Conservation (phyloP, 2,113 vertebrate genomes). For the Burhinus bistriatus region DNA sequence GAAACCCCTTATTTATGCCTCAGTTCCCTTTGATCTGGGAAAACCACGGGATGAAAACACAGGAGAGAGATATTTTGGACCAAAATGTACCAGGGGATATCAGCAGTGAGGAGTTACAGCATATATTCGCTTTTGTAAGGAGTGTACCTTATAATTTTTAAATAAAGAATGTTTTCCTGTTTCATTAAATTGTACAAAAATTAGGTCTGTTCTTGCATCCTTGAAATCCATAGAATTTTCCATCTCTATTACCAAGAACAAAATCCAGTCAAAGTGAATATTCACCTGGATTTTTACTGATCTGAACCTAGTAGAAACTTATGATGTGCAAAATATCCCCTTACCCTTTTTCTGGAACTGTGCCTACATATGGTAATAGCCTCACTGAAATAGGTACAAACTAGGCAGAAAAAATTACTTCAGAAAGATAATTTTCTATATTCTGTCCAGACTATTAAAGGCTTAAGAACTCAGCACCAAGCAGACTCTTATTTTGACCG, state of each 20-base stretch:
- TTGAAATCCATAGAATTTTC: background rate
- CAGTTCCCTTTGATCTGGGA: background rate
- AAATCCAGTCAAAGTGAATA: background rate
- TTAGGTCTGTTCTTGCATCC: background rate
- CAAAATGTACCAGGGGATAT: background rate
- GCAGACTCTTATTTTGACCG: constrained; percentile 43
- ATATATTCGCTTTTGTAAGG: background rate
- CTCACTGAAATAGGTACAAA: constrained; percentile 17
- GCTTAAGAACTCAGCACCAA: constrained; percentile 39
- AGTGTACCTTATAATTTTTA: background rate
- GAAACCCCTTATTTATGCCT: background rate
- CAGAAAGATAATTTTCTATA: background rate
- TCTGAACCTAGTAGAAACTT: background rate
- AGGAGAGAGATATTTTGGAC: background rate
- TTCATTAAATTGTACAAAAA: background rate
- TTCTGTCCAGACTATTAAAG: constrained; percentile 32
- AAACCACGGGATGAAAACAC: background rate
- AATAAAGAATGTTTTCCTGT: background rate
- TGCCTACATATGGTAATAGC: background rate
- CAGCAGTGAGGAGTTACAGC: background rate
- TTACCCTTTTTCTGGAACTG: constrained; percentile 22
- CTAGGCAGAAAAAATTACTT: constrained; percentile 39
- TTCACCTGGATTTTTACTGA: background rate
- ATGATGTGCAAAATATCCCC: background rate
- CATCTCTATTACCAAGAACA: background rate